Conservation (phyloP, 2,113 vertebrate species). For the Hipposideros armiger region DNA sequence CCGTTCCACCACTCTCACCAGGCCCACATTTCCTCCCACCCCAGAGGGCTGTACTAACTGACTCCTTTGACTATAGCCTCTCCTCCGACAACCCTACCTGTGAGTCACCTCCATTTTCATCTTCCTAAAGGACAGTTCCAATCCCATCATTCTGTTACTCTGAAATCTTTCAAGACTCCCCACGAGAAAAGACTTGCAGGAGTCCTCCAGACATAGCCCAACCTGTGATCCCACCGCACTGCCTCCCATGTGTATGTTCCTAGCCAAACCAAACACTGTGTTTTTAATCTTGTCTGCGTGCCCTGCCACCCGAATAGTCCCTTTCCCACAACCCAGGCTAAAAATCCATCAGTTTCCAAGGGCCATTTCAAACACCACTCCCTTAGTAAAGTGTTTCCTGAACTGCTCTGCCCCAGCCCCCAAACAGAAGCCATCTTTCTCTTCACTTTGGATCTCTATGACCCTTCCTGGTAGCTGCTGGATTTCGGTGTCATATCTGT, state of each 20-base stretch:
- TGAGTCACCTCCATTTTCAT: background rate
- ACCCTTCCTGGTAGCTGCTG: background rate
- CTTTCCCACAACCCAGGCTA: background rate
- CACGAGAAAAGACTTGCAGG: background rate
- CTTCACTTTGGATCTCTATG: background rate
- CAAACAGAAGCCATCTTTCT: background rate
- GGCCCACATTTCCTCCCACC: background rate
- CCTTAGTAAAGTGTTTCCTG: background rate
- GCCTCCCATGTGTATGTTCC: background rate
- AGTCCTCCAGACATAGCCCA: no score
- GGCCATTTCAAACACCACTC: background rate
- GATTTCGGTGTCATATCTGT: background rate
- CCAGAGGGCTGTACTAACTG: background rate
- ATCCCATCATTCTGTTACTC: background rate
- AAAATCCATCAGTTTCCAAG: background rate
- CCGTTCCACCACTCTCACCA: background rate
- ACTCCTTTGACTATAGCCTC: background rate
- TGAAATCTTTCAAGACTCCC: constrained; percentile 1
- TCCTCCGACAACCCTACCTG: background rate
- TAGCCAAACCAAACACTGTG: background rate
- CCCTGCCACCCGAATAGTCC: background rate
- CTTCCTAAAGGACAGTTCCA: background rate
- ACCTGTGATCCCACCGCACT: background rate
- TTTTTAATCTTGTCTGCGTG: background rate
- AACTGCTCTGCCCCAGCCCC: background rate